These are phyloP conservation scores for Platycnemis pennipes DNA, from an alignment of 2,888 invertebrate species.

Conservation along the genomic window DNA sequence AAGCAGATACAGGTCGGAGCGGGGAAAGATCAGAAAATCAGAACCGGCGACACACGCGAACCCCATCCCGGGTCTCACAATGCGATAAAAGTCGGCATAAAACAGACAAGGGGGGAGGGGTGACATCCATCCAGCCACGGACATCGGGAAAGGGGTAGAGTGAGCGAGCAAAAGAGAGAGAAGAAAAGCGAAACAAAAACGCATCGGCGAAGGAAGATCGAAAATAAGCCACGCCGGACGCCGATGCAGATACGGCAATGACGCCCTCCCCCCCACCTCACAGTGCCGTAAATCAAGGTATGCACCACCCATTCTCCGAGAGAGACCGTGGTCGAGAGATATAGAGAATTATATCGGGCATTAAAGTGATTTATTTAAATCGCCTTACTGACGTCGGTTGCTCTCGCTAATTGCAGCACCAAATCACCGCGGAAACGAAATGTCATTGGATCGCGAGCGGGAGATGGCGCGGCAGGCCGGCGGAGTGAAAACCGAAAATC, in stretches of 20 bases:
- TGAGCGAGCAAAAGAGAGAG: neutral
- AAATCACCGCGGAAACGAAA: constrained; percentile 61
- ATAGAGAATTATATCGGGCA: constrained; percentile 44
- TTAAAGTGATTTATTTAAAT: constrained; percentile 58
- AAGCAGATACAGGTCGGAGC: constrained; percentile 29
- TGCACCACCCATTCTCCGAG: neutral
- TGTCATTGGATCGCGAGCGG: constrained; percentile 40
- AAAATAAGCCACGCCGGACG: constrained; percentile 24
- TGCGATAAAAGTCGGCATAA: constrained; percentile 32
- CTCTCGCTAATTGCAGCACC: constrained; percentile 54
- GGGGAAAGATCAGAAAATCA: neutral
- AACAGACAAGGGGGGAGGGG: neutral
- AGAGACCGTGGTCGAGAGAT: constrained; percentile 25
- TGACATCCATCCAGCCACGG: constrained; percentile 16
- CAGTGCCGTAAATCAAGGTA: constrained; percentile 23
- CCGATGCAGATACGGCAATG: constrained; percentile 30
- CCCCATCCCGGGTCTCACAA: neutral
- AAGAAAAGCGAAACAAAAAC: constrained; percentile 30
- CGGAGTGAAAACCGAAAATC: neutral
- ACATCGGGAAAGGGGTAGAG: neutral
- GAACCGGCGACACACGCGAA: neutral
- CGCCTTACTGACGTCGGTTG: constrained; percentile 49
- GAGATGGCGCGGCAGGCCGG: neutral
- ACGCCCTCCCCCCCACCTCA: too few species aligned
- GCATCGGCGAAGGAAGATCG: neutral